These are phyloP conservation scores for Zaprionus obscuricornis DNA, from an alignment of 2,888 invertebrate genomes.

Conservation along the genomic window DNA sequence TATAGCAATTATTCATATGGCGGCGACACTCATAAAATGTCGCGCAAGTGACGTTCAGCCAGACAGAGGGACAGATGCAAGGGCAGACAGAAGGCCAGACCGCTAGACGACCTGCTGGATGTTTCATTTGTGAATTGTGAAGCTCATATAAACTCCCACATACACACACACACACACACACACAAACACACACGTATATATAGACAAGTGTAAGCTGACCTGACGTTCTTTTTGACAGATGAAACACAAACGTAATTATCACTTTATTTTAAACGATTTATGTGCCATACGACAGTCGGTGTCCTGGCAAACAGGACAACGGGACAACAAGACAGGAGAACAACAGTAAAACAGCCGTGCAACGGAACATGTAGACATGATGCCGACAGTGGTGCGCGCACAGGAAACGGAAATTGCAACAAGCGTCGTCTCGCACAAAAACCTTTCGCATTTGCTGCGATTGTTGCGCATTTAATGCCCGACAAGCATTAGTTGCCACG, in stretches of 20 bases:
- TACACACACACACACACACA: conserved; percentile 5
- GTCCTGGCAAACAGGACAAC: conserved; percentile 39
- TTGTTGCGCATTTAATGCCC: no score
- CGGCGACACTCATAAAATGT: conserved; percentile 78
- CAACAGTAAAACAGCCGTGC: conserved; percentile 18
- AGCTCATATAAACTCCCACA: conserved; percentile 4
- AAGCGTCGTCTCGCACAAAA: conserved; percentile 59
- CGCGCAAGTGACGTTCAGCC: conserved; percentile 59
- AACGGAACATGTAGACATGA: conserved; percentile 68
- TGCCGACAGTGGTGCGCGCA: conserved; percentile 55
- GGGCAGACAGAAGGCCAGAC: conserved; percentile 6
- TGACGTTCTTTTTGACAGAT: conserved; percentile 75
- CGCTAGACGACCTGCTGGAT: neutral
- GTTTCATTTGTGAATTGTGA: conserved; percentile 15
- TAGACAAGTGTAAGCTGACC: conserved; percentile 23
- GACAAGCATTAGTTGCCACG: no score
- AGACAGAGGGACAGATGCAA: conserved; percentile 13
- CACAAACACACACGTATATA: conserved; percentile 11
- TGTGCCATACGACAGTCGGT: conserved; percentile 63
- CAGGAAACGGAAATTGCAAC: conserved; percentile 77
- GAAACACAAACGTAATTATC: conserved; percentile 79
- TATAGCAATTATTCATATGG: conserved; percentile 80
- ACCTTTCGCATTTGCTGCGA: neutral
- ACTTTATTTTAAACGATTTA: conserved; percentile 80
- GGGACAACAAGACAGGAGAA: conserved; percentile 16